These are phyloP conservation scores for Drepanosiphum platanoidis DNA, from an alignment of 2,888 invertebrate species.

Conservation along the genomic window DNA sequence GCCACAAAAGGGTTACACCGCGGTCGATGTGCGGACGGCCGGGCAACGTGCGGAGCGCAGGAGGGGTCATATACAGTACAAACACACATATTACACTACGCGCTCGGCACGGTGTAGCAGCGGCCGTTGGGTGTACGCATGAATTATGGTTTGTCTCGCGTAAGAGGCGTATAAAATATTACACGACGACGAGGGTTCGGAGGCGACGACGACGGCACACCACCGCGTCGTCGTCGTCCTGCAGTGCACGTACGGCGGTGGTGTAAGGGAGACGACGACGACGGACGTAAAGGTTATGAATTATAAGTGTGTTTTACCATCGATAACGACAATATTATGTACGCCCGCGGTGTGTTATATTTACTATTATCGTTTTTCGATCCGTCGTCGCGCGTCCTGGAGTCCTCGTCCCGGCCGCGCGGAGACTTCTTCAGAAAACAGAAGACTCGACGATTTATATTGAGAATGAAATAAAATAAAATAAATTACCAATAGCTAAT, in stretches of 20 bases:
- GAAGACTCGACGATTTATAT: no score
- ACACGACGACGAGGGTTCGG: not conserved
- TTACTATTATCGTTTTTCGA: constrained; percentile 29
- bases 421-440: no score
- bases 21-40: constrained; percentile 20
- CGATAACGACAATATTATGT: constrained; percentile 2
- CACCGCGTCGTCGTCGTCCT: not conserved
- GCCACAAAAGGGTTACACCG: constrained; percentile 49
- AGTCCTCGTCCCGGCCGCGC: no score
- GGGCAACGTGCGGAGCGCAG: not conserved
- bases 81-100: not conserved
- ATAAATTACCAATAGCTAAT: no score
- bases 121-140: constrained; percentile 6
- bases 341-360: not conserved
- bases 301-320: constrained; percentile 41
- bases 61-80: no score
- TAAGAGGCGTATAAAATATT: constrained; percentile 21
- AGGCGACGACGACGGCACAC: not conserved
- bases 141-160: constrained; percentile 53
- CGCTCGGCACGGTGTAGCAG: not conserved
- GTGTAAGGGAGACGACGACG: no score
- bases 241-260: not conserved
- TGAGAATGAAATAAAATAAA: no score
- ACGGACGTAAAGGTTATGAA: constrained; percentile 6
- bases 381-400: not conserved